phyloP scores from a whole-genome alignment of 2,113 vertebrate genomes.

The Chloropsis cyanopogon region DNA sequence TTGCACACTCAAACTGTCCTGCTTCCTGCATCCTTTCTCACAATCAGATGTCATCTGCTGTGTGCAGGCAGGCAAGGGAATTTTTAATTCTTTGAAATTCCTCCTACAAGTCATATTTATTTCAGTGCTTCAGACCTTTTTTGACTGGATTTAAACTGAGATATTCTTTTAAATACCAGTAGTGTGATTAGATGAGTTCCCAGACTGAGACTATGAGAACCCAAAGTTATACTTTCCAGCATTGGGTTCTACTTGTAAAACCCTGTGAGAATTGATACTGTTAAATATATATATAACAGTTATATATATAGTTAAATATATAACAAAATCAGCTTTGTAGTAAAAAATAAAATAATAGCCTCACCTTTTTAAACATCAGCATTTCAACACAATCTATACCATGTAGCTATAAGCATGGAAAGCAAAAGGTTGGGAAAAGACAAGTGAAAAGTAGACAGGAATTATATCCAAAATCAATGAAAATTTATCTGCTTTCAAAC shows the following conservation, averaged over 20 bases:
- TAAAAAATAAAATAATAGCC: not conserved
- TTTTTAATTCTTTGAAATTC: not conserved
- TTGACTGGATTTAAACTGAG: not conserved
- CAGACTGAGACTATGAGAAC: not conserved
- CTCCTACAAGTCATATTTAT: not conserved
- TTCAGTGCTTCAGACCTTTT: not conserved
- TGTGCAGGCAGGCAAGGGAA: not conserved
- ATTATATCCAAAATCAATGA: not conserved
- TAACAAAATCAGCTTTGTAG: not conserved
- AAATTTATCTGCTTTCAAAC: not conserved
- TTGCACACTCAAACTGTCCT: not conserved
- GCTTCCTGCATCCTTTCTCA: constrained; percentile 29
- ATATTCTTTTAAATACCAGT: not conserved
- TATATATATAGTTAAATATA: not conserved
- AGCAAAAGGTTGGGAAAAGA: not conserved
- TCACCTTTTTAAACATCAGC: not conserved
- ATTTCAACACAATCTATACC: not conserved
- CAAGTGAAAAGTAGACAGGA: not conserved
- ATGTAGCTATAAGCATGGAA: not conserved
- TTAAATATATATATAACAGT: not conserved
- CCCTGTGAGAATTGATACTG: not conserved
- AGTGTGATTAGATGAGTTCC: not conserved
- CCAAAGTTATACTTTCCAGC: not conserved
- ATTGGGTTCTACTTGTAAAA: not conserved
- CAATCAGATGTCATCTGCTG: not conserved